Percentiles rank a stretch among this genome's conserved stretches.
phyloP scores from a whole-genome alignment of 2,888 invertebrate genomes.

The Trichogramma dendrolimi region DNA sequence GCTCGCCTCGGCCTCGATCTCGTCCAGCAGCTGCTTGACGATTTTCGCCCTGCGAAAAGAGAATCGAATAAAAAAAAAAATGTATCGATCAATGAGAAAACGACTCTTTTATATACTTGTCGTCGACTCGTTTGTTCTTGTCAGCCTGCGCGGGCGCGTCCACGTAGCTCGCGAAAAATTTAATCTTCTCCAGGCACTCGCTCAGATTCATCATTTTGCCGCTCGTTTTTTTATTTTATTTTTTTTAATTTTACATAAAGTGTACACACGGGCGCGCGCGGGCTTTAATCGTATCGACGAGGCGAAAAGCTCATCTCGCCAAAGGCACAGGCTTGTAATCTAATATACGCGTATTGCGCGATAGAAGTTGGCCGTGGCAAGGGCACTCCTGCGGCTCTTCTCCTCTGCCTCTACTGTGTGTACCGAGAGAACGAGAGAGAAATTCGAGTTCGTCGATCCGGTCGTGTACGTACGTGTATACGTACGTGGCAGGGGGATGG shows the following conservation, averaged over 20 bases:
- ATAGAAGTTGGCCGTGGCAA: too few species aligned
- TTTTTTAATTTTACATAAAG: background rate
- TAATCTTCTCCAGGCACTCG: constrained; percentile 37
- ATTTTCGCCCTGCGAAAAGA: constrained; percentile 34
- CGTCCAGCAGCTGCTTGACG: constrained; percentile 42
- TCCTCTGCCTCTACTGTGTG: too few species aligned
- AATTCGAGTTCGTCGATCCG: too few species aligned
- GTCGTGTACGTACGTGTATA: too few species aligned
- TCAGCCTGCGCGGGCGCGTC: constrained; percentile 26
- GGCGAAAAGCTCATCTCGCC: background rate
- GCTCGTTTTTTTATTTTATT: background rate
- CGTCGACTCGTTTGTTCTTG: constrained; percentile 35
- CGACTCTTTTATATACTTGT: constrained; percentile 32
- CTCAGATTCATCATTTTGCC: constrained; percentile 30
- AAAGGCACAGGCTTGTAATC: background rate
- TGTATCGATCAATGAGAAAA: background rate
- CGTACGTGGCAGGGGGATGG: too few species aligned
- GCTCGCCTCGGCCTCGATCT: constrained; percentile 40
- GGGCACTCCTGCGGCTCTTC: too few species aligned
- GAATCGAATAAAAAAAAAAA: background rate
- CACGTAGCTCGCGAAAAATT: constrained; percentile 39
- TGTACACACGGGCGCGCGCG: background rate
- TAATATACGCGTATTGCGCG: too few species aligned
- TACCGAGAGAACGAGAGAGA: too few species aligned
- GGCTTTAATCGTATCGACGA: background rate